Evolutionary conservation across 2,797 vertebrate species (phyloP).

Genomic region (Meda fulgida): DNA sequence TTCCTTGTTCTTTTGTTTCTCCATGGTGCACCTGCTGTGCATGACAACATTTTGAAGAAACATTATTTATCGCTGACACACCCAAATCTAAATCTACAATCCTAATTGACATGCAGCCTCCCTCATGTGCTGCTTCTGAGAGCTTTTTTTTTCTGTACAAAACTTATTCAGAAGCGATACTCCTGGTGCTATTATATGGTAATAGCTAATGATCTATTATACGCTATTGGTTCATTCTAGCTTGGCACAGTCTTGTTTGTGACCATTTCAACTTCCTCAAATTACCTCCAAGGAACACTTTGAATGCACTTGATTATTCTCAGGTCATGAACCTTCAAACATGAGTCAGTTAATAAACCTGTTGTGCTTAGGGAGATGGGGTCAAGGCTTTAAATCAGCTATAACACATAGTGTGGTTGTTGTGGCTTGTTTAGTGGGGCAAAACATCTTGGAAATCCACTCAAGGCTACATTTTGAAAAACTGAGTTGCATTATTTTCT

Average conservation of each 20-base stretch:
- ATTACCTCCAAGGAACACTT: slow-evolving; percentile 44
- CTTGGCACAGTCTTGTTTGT: slow-evolving; percentile 25
- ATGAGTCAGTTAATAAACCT: slow-evolving; percentile 40
- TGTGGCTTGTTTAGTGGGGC: neutral
- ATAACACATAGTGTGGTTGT: neutral
- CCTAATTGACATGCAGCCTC: slow-evolving; percentile 8
- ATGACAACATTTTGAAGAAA: slow-evolving; percentile 17
- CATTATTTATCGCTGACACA: neutral
- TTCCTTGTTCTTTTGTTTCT: neutral
- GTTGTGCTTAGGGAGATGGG: slow-evolving; percentile 23
- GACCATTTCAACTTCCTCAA: slow-evolving; percentile 32
- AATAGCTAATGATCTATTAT: slow-evolving; percentile 49
- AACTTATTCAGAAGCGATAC: slow-evolving; percentile 26
- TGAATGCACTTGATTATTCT: slow-evolving; percentile 38
- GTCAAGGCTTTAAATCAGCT: slow-evolving; percentile 31
- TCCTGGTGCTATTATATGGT: slow-evolving; percentile 50
- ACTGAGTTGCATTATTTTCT: neutral
- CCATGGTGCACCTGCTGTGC: neutral
- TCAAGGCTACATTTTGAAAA: slow-evolving; percentile 13
- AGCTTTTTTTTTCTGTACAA: neutral
- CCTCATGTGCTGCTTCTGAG: neutral
- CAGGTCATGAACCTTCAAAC: slow-evolving; percentile 43
- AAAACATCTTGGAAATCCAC: slow-evolving; percentile 1
- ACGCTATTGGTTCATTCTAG: slow-evolving; percentile 23
- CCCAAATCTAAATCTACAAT: neutral